phyloP scores from a whole-genome alignment of 2,888 invertebrate genomes.

The Mamestra brassicae region DNA sequence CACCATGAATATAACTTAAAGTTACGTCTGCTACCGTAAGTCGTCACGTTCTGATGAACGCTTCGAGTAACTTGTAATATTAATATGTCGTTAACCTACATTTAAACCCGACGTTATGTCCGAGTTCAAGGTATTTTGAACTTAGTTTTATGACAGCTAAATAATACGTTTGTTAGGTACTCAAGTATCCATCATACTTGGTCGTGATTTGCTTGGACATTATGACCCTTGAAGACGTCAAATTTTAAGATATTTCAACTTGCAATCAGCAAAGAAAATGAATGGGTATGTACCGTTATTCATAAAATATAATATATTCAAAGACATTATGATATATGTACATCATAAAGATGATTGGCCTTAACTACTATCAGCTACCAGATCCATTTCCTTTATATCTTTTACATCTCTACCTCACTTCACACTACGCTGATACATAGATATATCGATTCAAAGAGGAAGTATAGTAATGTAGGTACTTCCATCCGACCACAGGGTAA shows the following conservation, averaged over 20 bases:
- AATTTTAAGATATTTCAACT: slow-evolving; percentile 12
- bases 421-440: neutral
- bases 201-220: slow-evolving; percentile 20
- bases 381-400: slow-evolving; percentile 22
- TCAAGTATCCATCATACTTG: slow-evolving; percentile 26
- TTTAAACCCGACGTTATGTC: slow-evolving; percentile 31
- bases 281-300: slow-evolving; percentile 20
- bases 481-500: slow-evolving; percentile 68
- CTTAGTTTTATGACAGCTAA: slow-evolving; percentile 45
- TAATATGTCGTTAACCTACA: slow-evolving; percentile 67
- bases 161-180: slow-evolving; percentile 50
- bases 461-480: slow-evolving; percentile 57
- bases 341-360: slow-evolving; percentile 36
- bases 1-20: slow-evolving; percentile 38
- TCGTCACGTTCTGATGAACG: slow-evolving; percentile 46
- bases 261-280: slow-evolving; percentile 5
- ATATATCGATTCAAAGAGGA: slow-evolving; percentile 53
- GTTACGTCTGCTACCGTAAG: slow-evolving; percentile 46
- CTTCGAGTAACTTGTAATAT: slow-evolving; percentile 49
- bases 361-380: slow-evolving; percentile 19
- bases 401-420: slow-evolving; percentile 1
- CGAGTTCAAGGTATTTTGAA: slow-evolving; percentile 62
- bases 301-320: slow-evolving; percentile 45
- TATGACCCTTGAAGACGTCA: slow-evolving; percentile 26
- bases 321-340: slow-evolving; percentile 14